These are phyloP conservation scores for Condylostylus longicornis DNA, from an alignment of 1,140 invertebrate species.

Conservation along the genomic window DNA sequence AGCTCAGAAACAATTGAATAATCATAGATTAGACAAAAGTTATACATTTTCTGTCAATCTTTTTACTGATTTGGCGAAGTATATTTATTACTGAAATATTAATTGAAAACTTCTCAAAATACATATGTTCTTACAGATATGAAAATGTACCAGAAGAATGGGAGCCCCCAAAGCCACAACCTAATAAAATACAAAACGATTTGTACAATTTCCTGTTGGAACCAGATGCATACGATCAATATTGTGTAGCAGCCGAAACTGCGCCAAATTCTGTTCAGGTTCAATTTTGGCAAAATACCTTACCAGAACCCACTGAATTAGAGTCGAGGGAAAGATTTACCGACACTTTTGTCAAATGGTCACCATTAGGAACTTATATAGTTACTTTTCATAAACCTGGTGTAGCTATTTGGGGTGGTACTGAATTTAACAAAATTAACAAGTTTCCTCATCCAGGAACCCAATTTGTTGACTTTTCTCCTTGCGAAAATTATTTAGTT, in stretches of 20 bases:
- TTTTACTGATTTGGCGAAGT: conserved; percentile 93
- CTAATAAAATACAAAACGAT: conserved; percentile 78
- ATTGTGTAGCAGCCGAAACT: conserved; percentile 72
- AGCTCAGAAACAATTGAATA: conserved; percentile 76
- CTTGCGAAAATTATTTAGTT: conserved; percentile 91
- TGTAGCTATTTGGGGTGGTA: conserved; percentile 93
- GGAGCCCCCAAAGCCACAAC: conserved; percentile 72
- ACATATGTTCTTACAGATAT: conserved; percentile 52
- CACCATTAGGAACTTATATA: conserved; percentile 88
- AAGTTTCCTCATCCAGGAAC: conserved; percentile 83
- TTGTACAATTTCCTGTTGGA: conserved; percentile 83
- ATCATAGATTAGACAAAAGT: conserved; percentile 89
- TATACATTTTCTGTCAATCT: conserved; percentile 92
- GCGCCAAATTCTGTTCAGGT: conserved; percentile 49
- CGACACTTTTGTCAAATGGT: conserved; percentile 93
- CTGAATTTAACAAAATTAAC: conserved; percentile 80
- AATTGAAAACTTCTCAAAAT: neutral
- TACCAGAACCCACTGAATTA: conserved; percentile 69
- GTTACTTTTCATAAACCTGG: conserved; percentile 91
- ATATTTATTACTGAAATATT: conserved; percentile 26
- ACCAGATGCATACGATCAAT: conserved; percentile 90
- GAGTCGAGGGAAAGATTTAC: conserved; percentile 55
- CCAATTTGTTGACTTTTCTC: conserved; percentile 94
- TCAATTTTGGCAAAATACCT: conserved; percentile 78
- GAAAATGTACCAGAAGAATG: conserved; percentile 84